Evolutionary conservation across 2,113 vertebrate species (phyloP), one percentile per base, ranked within the genome.

Genomic region (Crotalus viridis): DNA sequence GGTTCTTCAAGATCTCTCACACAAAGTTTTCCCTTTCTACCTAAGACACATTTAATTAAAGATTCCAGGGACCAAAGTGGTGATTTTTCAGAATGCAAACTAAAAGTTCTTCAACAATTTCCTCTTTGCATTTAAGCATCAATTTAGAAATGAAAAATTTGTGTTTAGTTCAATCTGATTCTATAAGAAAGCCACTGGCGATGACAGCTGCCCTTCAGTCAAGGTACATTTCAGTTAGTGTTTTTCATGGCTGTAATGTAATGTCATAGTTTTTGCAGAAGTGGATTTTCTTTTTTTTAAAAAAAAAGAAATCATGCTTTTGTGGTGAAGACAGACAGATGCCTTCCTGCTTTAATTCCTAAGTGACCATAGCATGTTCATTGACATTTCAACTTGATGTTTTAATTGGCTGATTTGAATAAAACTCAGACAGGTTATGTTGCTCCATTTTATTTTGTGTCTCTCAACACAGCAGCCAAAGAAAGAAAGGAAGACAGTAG

Each of bases 401-500:
- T 97, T 97, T 97, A 97, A 97, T 97, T 97, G 97, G 97, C 96
- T 97, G 93, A 97, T 97, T 97, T 97, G 97, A 97, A 97, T 97
- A 97, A 97, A 97, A 97, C 96, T 96, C 96, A 97, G 97, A 97
- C 97, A 96, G 94, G 97, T 97, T 97, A 94, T 92, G 96, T 91
- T 94, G 95, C 95, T 95, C 92, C 28, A 56, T 95, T 97, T 95
- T 94, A 94, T 94, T 97, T 95, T 43, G 94, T 93, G 96, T 95
- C 96, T 96, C 95, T 95, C 94, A n/a, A 93, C 95, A 89, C 93
- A 48, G 94, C 94, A 94, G 96, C 96, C 97, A 97, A 96, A 95
- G 96, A 96, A 96, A 96, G 95, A 96, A 22, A 48, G 24, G 96
- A 95, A 96, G 97, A 96, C 95, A 96, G 94, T 21, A 1, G 94